These are phyloP conservation scores for Phataginus tricuspis DNA, from an alignment of 2,797 vertebrate species.

Conservation along the genomic window DNA sequence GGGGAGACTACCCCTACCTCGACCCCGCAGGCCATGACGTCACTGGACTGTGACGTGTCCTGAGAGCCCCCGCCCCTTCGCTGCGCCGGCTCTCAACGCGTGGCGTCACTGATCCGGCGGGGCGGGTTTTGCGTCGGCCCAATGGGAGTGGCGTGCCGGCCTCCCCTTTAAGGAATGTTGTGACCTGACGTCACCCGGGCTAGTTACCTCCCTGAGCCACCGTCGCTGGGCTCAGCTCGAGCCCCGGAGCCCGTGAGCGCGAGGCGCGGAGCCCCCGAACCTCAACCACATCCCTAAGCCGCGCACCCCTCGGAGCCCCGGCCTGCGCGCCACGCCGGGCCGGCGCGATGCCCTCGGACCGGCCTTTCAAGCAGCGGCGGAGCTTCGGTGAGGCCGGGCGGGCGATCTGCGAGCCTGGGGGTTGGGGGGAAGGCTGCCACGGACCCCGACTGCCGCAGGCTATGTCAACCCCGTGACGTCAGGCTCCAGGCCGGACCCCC, in stretches of 20 bases:
- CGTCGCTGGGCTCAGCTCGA: slow-evolving; percentile 67
- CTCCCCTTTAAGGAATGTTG: slow-evolving; percentile 82
- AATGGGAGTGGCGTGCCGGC: slow-evolving; percentile 73
- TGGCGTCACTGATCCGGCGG: slow-evolving; percentile 66
- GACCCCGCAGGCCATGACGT: slow-evolving; percentile 56
- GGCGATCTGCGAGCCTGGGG: neutral
- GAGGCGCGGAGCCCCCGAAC: slow-evolving; percentile 50
- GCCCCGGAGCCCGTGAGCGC: slow-evolving; percentile 68
- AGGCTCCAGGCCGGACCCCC: slow-evolving; percentile 29
- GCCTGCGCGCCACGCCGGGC: slow-evolving; percentile 65
- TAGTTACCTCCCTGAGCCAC: slow-evolving; percentile 70
- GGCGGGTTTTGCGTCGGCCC: slow-evolving; percentile 79
- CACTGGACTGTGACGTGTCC: slow-evolving; percentile 64
- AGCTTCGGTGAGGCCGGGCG: slow-evolving; percentile 91
- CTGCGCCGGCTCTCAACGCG: slow-evolving; percentile 35
- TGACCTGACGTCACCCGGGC: slow-evolving; percentile 83
- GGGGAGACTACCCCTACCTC: no score
- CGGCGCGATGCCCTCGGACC: slow-evolving; percentile 93
- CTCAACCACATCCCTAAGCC: slow-evolving; percentile 6
- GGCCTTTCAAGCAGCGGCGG: slow-evolving; percentile 97
- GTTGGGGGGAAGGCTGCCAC: neutral
- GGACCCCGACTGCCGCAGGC: slow-evolving; percentile 43
- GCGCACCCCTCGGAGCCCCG: slow-evolving; percentile 6
- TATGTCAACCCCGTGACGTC: slow-evolving; percentile 77
- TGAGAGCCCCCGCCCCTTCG: neutral